Evolutionary conservation across 2,888 invertebrate species (phyloP), one percentile per base, ranked within the genome.

Genomic region (Ormyrus rosae): DNA sequence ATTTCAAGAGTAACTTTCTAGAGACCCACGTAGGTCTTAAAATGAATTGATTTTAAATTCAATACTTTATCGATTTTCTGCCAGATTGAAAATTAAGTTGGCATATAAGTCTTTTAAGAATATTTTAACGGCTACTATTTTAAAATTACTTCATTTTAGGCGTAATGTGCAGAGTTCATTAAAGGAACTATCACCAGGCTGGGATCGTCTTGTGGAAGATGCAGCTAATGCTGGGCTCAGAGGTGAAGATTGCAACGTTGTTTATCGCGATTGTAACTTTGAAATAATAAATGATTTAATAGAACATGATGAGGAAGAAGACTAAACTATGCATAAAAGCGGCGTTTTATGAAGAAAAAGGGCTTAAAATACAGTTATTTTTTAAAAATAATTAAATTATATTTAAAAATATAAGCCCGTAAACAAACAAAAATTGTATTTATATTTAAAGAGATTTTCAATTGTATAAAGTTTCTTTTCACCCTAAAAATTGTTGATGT

Each of bases 181-280:
- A 79, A 83, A 83, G 67, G 82, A 83, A 9, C 6, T 65, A 9
- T 84, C 86, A 48, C 84, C 89, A 45, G 89, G 87, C 0, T 90
- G 90, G 90, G 85, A 85, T 83, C 87, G 88, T 48, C 85, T 90
- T 9, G 85, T 90, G 6, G 87, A 86, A 61, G 90, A 90, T 68
- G 90, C 90, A 4, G 89, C 87, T 0, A 84, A 86, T 51, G 88
- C 90, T 48, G 90, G 90, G 46, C 78, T 88, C 48, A 87, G 87
- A 2, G 88, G 86, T 2, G 89, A 90, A 67, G 86, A 90, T 72
- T 90, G 90, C 77, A 78, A 87, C 53, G 86, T 89, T 48, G 84
- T 90, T 68, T 90, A 90, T 80, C 86, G 89, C 76, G 88, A 87
- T 74, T 90, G 90, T 76, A 82, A 83, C 13, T 69, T 56, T 11